phyloP scores from a whole-genome alignment of 2,113 vertebrate species.

The Rattus rattus region DNA sequence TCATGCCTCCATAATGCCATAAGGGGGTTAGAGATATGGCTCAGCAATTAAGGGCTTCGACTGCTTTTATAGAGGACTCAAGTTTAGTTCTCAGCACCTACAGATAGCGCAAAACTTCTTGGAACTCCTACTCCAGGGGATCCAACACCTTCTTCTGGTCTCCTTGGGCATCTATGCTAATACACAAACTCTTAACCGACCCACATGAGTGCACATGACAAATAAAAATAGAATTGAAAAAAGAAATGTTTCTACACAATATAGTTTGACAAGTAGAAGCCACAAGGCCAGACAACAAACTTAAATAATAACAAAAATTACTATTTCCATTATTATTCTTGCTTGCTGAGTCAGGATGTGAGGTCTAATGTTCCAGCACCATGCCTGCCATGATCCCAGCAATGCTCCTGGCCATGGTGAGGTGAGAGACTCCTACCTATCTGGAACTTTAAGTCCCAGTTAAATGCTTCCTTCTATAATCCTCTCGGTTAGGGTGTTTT shows the following conservation, averaged over 20 bases:
- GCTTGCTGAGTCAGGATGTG: not conserved
- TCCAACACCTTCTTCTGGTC: not conserved
- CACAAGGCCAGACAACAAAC: too few relatives aligned
- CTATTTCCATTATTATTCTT: not conserved
- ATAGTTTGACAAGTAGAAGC: not conserved
- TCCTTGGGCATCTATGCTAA: not conserved
- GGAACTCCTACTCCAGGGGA: not conserved
- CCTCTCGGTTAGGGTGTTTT: not conserved
- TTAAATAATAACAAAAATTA: not conserved
- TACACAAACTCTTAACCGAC: too few relatives aligned
- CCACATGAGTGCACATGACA: not conserved
- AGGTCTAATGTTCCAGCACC: not conserved
- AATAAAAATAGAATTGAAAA: not conserved
- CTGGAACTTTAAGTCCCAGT: not conserved
- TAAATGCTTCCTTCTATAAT: not conserved
- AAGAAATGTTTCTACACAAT: not conserved
- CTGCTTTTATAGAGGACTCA: not conserved
- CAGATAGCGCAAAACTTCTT: too few relatives aligned
- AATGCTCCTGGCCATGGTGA: not conserved
- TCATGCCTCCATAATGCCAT: not conserved
- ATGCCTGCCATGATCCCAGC: not conserved
- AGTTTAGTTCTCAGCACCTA: too few relatives aligned
- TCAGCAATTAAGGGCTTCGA: not conserved
- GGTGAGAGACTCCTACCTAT: not conserved
- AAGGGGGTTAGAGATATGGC: not conserved